These are phyloP conservation scores for Digitonthophagus gazella DNA, from an alignment of 2,888 invertebrate species.

Conservation along the genomic window DNA sequence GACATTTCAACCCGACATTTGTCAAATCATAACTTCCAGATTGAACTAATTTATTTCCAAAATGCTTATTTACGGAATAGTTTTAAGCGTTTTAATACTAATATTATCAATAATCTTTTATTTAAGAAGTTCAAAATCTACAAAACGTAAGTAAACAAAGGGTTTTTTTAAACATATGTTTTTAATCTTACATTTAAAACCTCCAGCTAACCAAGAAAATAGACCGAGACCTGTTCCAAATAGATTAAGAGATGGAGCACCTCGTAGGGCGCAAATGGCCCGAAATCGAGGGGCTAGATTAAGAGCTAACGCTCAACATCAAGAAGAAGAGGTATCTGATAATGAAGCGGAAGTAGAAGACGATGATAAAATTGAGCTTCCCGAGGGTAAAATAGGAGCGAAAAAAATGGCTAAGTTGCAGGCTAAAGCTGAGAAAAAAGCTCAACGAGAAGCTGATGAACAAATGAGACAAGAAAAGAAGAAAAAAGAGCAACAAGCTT, in stretches of 20 bases:
- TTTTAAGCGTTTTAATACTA: neutral
- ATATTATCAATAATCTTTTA: neutral
- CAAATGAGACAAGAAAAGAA: constrained; percentile 77
- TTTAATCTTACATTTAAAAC: neutral
- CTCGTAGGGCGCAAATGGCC: constrained; percentile 69
- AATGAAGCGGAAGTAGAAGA: constrained; percentile 54
- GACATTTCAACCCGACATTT: neutral
- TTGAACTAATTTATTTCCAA: neutral
- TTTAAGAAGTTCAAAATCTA: neutral
- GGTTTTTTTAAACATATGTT: neutral
- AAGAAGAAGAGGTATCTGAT: constrained; percentile 39
- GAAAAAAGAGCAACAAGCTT: constrained; percentile 68
- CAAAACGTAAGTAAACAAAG: neutral
- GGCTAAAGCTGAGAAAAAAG: constrained; percentile 86
- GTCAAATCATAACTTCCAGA: too few species aligned
- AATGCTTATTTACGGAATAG: neutral
- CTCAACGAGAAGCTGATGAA: constrained; percentile 77
- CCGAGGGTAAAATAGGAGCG: constrained; percentile 82
- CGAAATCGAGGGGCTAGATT: constrained; percentile 69
- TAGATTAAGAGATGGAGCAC: constrained; percentile 55
- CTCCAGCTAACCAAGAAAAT: neutral
- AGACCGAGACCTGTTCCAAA: constrained; percentile 40
- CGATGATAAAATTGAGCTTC: constrained; percentile 55
- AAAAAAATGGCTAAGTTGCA: constrained; percentile 94
- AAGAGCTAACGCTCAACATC: constrained; percentile 53